These are phyloP conservation scores for Bolinopsis microptera DNA, from an alignment of 37 sponge, comb jelly and placozoan genomes.

Conservation along the genomic window DNA sequence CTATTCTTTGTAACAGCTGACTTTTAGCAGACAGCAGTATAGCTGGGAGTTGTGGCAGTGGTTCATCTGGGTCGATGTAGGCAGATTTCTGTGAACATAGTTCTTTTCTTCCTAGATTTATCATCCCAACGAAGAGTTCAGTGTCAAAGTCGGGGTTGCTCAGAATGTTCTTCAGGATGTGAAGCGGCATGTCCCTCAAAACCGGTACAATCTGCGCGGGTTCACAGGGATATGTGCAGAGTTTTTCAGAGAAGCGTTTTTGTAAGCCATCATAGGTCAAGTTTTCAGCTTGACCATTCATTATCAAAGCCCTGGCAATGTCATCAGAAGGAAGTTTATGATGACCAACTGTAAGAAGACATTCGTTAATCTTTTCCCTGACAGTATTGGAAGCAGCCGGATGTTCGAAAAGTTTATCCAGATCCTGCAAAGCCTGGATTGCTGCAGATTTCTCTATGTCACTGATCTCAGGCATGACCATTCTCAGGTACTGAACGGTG, in stretches of 20 bases:
- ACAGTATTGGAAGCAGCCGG: not conserved
- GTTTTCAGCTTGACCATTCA: not conserved
- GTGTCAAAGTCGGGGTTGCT: slow-evolving; percentile 15
- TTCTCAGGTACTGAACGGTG: not conserved
- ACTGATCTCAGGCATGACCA: not conserved
- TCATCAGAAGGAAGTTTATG: not conserved
- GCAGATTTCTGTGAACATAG: slow-evolving; percentile 57
- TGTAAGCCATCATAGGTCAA: not conserved
- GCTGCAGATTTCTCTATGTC: not conserved
- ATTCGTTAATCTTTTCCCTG: slow-evolving; percentile 3
- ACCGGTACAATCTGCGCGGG: slow-evolving; percentile 20
- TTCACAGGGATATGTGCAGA: not conserved
- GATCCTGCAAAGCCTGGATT: not conserved
- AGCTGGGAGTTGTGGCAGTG: slow-evolving; percentile 32
- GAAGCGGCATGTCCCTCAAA: slow-evolving; percentile 13
- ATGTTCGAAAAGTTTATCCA: not conserved
- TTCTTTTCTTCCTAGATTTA: slow-evolving; percentile 29
- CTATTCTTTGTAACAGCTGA: slow-evolving; percentile 23
- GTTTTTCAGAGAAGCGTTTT: slow-evolving; percentile 2
- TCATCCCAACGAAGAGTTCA: slow-evolving; percentile 15
- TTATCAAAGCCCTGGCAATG: not conserved
- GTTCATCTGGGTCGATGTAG: slow-evolving; percentile 59
- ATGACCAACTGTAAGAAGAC: not conserved
- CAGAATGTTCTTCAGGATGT: slow-evolving; percentile 17
- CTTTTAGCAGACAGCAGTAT: not conserved